Percentiles rank a stretch among this genome's conserved stretches.
These are phyloP conservation scores for Platynereis dumerilii DNA, from an alignment of 2,888 invertebrate species.

Conservation along the genomic window DNA sequence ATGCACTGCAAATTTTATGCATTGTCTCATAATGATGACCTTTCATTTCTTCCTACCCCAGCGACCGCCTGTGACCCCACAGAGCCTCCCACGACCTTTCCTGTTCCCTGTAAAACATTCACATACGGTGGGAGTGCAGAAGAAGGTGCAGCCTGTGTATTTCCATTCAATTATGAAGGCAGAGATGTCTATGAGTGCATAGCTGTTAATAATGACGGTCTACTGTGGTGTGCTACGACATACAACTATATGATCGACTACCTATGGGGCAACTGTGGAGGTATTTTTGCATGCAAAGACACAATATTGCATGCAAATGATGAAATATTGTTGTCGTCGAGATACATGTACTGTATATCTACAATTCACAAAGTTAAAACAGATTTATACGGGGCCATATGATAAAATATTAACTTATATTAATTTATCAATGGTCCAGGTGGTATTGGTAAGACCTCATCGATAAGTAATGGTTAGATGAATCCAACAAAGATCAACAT, in stretches of 20 bases:
- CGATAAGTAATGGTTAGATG: too few species aligned
- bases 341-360: too few species aligned
- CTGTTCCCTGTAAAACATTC: background rate
- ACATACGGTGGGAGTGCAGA: conserved; percentile 15
- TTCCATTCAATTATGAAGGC: conserved; percentile 18
- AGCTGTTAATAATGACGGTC: background rate
- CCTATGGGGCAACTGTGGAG: conserved; percentile 13
- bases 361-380: too few species aligned
- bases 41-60: background rate
- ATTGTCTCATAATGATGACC: background rate
- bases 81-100: background rate
- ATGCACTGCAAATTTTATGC: too few species aligned
- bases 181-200: conserved; percentile 2
- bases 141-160: conserved; percentile 13
- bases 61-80: background rate
- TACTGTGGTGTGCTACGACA: conserved; percentile 20
- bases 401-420: too few species aligned
- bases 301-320: too few species aligned
- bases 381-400: too few species aligned
- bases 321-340: too few species aligned
- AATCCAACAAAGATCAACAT: too few species aligned
- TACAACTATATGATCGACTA: conserved; percentile 15
- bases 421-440: too few species aligned
- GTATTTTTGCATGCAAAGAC: background rate
- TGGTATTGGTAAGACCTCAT: too few species aligned